Conservation (phyloP, 2,797 vertebrate genomes). For the Chaenodraco wilsoni region DNA sequence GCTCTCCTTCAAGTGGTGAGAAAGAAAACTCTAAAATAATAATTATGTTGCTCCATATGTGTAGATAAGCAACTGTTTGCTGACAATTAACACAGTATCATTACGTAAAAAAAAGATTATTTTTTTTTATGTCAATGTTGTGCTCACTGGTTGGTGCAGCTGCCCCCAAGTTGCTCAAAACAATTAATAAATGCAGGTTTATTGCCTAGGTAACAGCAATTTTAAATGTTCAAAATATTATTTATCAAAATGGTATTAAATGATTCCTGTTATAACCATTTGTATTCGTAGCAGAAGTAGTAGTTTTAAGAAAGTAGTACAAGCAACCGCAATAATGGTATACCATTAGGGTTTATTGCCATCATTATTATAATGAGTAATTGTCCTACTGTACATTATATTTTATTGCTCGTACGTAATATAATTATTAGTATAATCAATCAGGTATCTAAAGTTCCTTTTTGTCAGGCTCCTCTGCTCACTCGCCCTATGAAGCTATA, state of each 20-base stretch:
- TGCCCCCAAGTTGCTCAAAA: neutral
- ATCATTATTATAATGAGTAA: neutral
- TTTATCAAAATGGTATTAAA: neutral
- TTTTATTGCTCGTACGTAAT: neutral
- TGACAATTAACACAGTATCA: neutral
- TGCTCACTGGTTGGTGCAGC: neutral
- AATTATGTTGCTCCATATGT: neutral
- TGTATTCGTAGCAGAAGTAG: neutral
- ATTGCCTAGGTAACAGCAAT: neutral
- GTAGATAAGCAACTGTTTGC: too few relatives aligned
- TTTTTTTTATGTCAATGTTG: neutral
- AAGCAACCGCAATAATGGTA: neutral
- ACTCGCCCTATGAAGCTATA: neutral
- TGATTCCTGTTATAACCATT: neutral
- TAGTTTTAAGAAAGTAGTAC: neutral
- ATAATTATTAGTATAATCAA: neutral
- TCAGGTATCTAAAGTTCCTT: neutral
- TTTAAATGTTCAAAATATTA: neutral
- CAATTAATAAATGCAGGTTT: neutral
- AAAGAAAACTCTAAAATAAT: neutral
- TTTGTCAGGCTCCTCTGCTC: slow-evolving; percentile 1
- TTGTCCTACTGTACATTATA: neutral
- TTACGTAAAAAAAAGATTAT: neutral
- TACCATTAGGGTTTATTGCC: neutral
- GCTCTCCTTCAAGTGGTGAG: neutral